Evolutionary conservation across 2,888 invertebrate species (phyloP).

Genomic region (Leptothorax acervorum): DNA sequence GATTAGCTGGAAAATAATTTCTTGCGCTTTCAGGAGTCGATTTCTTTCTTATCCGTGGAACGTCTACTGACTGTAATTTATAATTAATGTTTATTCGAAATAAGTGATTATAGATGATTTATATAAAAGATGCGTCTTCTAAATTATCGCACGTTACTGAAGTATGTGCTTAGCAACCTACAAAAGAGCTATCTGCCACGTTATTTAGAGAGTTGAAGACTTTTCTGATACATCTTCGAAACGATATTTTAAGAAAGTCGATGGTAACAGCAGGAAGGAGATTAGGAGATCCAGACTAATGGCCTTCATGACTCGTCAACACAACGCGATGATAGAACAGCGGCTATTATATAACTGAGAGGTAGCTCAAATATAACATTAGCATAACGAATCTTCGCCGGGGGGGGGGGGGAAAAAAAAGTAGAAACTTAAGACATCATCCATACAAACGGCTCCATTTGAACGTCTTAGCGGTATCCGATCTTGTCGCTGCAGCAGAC

Average conservation of each 20-base stretch:
- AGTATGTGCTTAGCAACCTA: no score
- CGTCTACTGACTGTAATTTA: background rate
- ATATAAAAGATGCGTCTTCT: background rate
- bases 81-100: background rate
- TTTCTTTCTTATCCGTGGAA: background rate
- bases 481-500: constrained; percentile 45
- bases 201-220: background rate
- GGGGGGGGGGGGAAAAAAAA: constrained; percentile 29
- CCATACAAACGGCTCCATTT: constrained; percentile 66
- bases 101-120: background rate
- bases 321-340: background rate
- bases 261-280: background rate
- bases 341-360: constrained; percentile 21
- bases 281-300: background rate
- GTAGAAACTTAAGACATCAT: constrained; percentile 54
- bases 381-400: constrained; percentile 39
- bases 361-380: constrained; percentile 37
- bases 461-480: constrained; percentile 70
- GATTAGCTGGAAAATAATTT: constrained; percentile 56
- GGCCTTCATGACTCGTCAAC: background rate
- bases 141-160: background rate
- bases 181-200: background rate
- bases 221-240: background rate
- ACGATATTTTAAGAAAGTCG: background rate
- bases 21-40: constrained; percentile 24